Evolutionary conservation across 2,113 vertebrate genomes (phyloP), one percentile per base, ranked within the genome.

Genomic region (Gasterosteus aculeatus): DNA sequence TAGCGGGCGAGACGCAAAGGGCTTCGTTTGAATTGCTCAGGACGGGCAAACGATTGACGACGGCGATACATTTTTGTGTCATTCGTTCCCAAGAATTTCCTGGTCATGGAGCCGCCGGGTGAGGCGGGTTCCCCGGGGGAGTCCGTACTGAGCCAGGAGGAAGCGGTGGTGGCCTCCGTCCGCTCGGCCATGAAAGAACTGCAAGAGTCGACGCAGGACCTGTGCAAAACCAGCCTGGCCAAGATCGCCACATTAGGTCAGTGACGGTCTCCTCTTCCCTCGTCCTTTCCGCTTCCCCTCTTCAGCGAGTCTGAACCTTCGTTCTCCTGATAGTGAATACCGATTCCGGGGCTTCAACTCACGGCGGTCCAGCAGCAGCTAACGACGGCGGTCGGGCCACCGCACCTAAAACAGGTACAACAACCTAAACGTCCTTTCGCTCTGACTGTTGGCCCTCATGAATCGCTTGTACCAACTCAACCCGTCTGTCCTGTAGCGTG

Each of bases 221-320:
- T 91, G 1, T 92, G 74, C 85, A 92, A 91, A 86, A 77, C 60
- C 71, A 89, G 69, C 38, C 46, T 93, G 39, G 68, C 73, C 49
- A 90, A 78, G 73, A 85, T 94, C 41, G 5, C 47, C 61, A 82
- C 72, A 51, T 39, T 85, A 73, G 80, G 94, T 95, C n/a, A 78
- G 88, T 78, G 0, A 18, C 53, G 8, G 6, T 47, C 10, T 65
- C 18, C 1, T 67, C 42, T 58, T 5, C 10, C 67, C 31, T 29
- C 31, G 18, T 7, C 12, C 8, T 10, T 0, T 57, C 12, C 10
- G 51, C 59, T 33, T 4, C 5, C 10, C 35, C 10, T 56, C 29
- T 44, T 6, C 19, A 18, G 3, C 15, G 3, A n/a, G 12, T 75
- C 0, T 81, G 54, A 75, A 53, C 3, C 2, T 75, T 12, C 12